These are phyloP conservation scores for Isurus oxyrinchus DNA, from an alignment of 2,113 vertebrate species.

Conservation along the genomic window DNA sequence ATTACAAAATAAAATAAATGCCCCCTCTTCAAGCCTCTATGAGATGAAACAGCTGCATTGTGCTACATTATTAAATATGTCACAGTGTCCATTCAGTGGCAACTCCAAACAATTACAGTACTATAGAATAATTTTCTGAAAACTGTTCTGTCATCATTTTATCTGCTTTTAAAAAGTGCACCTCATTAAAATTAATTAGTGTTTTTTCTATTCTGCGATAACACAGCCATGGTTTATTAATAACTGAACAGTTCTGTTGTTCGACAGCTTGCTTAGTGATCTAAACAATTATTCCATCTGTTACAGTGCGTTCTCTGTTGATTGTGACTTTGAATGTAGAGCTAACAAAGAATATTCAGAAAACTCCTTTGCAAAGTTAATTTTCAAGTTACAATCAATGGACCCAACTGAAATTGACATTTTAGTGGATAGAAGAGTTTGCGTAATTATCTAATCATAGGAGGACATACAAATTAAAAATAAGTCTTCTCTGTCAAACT, in stretches of 20 bases:
- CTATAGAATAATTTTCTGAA: background rate
- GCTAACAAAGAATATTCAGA: slow-evolving; percentile 27
- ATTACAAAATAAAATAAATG: background rate
- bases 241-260: slow-evolving; percentile 22
- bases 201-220: background rate
- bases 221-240: background rate
- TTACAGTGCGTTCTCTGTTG: background rate
- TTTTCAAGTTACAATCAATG: background rate
- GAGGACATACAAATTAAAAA: background rate
- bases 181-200: slow-evolving; percentile 23
- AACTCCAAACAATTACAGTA: background rate
- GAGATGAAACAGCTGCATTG: background rate
- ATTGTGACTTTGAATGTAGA: background rate
- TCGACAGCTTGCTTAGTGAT: background rate
- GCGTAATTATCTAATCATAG: background rate
- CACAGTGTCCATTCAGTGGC: background rate
- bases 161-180: slow-evolving; percentile 2
- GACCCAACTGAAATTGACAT: background rate
- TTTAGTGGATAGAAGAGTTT: background rate
- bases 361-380: background rate
- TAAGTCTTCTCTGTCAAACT: background rate
- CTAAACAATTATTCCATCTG: background rate
- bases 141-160: background rate
- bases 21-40: background rate
- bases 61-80: background rate